A percentile compares a stretch with the other conserved stretches of the same genome.
phyloP scores from a whole-genome alignment of 2,113 vertebrate genomes.

The Pomatostomus ruficeps region DNA sequence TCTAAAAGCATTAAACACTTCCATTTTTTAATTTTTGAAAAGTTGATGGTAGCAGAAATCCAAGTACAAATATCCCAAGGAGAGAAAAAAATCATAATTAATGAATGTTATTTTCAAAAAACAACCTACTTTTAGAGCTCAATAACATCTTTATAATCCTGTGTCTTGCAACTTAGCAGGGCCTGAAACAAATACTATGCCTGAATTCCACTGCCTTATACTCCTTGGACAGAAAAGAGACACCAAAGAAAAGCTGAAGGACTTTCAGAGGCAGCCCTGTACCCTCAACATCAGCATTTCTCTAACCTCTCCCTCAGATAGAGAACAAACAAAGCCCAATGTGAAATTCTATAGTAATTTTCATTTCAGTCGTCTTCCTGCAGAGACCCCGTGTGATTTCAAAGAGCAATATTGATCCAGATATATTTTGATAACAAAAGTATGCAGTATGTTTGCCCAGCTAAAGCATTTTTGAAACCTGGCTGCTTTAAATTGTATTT shows the following conservation, averaged over 20 bases:
- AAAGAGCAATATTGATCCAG: neutral
- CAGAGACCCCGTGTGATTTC: neutral
- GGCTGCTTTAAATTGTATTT: neutral
- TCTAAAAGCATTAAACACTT: neutral
- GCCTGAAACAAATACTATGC: neutral
- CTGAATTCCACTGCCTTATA: neutral
- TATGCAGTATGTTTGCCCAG: neutral
- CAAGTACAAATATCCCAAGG: neutral
- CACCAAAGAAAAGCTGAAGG: neutral
- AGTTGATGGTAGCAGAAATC: neutral
- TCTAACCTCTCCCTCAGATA: neutral
- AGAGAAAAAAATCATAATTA: neutral
- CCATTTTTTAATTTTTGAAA: neutral
- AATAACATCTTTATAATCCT: neutral
- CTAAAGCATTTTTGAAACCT: neutral
- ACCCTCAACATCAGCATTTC: neutral
- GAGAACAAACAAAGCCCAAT: neutral
- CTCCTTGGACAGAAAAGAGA: neutral
- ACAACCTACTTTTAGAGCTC: neutral
- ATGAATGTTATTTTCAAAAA: neutral
- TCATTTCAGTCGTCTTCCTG: neutral
- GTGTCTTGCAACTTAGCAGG: neutral
- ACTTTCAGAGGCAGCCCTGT: neutral
- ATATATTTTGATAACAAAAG: constrained; percentile 6
- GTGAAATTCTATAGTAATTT: neutral